A percentile compares a stretch with the other conserved stretches of the same genome.
Conservation (phyloP, 2,797 vertebrate genomes). For the Zenarchopterus dispar region DNA sequence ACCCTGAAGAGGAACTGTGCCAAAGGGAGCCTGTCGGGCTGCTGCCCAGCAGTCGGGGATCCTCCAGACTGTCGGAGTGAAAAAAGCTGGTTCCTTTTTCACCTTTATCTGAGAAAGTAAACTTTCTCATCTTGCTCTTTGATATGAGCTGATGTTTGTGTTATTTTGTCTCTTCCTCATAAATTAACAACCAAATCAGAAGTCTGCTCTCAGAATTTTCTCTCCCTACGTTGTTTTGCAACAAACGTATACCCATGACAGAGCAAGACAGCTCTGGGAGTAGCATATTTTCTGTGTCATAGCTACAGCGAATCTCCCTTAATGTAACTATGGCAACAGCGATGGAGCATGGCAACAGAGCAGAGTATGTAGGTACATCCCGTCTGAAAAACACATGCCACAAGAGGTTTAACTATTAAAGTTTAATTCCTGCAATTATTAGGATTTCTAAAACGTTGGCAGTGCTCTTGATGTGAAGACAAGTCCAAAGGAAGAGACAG, state of each 20-base stretch:
- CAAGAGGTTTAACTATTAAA: constrained; percentile 52
- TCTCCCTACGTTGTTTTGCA: constrained; percentile 25
- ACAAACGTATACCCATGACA: constrained; percentile 28
- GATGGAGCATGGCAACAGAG: constrained; percentile 34
- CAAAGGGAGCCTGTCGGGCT: constrained; percentile 32
- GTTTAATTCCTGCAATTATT: constrained; percentile 29
- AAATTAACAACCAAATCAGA: too few species aligned
- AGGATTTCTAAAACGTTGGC: constrained; percentile 41
- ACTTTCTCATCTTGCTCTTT: neutral
- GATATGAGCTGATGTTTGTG: neutral
- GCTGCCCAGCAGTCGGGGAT: constrained; percentile 40
- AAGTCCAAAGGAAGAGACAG: constrained; percentile 10
- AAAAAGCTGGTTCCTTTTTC: constrained; percentile 35
- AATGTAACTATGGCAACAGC: constrained; percentile 69
- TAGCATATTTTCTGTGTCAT: constrained; percentile 52
- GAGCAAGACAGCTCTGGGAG: constrained; percentile 27
- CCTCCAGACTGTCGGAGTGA: constrained; percentile 31
- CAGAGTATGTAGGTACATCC: constrained; percentile 45
- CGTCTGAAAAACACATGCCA: constrained; percentile 39
- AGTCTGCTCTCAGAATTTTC: constrained; percentile 8
- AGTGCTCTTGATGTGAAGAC: constrained; percentile 1
- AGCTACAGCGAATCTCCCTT: constrained; percentile 38
- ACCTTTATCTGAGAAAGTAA: neutral
- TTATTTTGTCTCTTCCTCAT: neutral
- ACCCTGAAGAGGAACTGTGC: constrained; percentile 58